These are phyloP conservation scores for Fundulus diaphanus DNA, from an alignment of 2,797 vertebrate genomes.

Conservation along the genomic window DNA sequence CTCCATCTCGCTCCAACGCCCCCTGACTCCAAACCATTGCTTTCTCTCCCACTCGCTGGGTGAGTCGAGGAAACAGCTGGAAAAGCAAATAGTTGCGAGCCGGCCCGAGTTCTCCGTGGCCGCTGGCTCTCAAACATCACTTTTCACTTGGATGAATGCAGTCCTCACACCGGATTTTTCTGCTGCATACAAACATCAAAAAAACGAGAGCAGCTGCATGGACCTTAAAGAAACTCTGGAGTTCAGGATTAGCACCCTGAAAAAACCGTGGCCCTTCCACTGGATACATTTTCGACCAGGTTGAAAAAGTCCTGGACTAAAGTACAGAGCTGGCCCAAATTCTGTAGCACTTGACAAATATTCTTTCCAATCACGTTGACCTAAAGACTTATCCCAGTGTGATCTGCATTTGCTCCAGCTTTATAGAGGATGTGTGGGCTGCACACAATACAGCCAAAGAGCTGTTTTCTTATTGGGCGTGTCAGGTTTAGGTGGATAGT, in stretches of 20 bases:
- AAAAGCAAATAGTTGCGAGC: slow-evolving; percentile 77
- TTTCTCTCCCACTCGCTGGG: slow-evolving; percentile 63
- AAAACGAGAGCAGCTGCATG: slow-evolving; percentile 55
- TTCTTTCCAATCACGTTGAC: background rate
- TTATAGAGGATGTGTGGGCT: slow-evolving; percentile 42
- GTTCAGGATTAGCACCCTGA: background rate
- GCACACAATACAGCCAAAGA: slow-evolving; percentile 19
- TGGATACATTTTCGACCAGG: background rate
- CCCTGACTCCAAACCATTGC: slow-evolving; percentile 38
- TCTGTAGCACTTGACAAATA: slow-evolving; percentile 55
- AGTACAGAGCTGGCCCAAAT: background rate
- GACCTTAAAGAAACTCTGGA: slow-evolving; percentile 56
- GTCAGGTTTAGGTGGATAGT: too few relatives aligned
- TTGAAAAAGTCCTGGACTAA: background rate
- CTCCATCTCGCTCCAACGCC: slow-evolving; percentile 45
- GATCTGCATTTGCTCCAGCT: slow-evolving; percentile 32
- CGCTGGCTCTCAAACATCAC: slow-evolving; percentile 68
- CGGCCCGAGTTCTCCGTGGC: slow-evolving; percentile 50
- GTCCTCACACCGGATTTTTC: slow-evolving; percentile 68
- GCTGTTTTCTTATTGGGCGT: background rate
- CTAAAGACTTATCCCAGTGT: slow-evolving; percentile 50
- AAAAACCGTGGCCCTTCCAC: background rate
- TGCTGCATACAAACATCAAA: slow-evolving; percentile 56
- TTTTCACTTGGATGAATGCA: slow-evolving; percentile 73
- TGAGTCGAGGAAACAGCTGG: slow-evolving; percentile 77